Base-by-base conservation (phyloP, 1,140 invertebrate genomes). In the Oncopeltus fasciatus region DNA sequence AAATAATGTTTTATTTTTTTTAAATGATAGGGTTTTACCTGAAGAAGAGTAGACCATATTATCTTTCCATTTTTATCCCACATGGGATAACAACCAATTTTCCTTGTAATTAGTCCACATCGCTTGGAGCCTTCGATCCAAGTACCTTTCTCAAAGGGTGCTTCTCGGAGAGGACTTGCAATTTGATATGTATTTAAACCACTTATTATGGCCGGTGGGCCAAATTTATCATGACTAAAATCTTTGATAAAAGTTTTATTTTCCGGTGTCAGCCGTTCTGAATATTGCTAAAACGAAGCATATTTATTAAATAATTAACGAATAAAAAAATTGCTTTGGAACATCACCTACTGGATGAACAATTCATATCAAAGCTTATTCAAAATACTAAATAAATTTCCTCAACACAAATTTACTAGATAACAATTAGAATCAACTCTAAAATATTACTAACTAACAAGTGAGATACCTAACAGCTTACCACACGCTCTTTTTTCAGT, bases 81-180 rank as follows among this genome's bases (percentile, higher is more conserved):
- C 72, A 98, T 76, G 14, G 92, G 92, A 73, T 95, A 86, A 59
- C 88, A 76, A 31, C 96, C 96, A 71, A 99, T 88, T 78, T 99
- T 99, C 59, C 85, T 80, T 0, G 87, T 93, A 71, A 99, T 86
- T 1, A 98, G 70, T 47, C 96, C 96, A 64, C 82, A 81, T 70
- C 95, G 78, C 64, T 77, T 75, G 5, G 83, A 80, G 2, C 71
- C 70, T 51, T 75, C 74, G 14, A 72, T 76, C 87, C 89, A 95
- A 68, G 82, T 72, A 16, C 75, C 74, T 69, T 75, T 69, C 49
- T 70, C 68, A 57, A 74, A 67, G 21, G 81, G 75, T 64, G 81
- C 77, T 47, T 78, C 71, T 72, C 80, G 83, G n/a, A 84, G 68
- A 28, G 77, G 77, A 68, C 74, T 77, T 43, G 73, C 67, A 28